Evolutionary conservation across 2,797 vertebrate genomes (phyloP).

Genomic region (Scolopax rusticola): DNA sequence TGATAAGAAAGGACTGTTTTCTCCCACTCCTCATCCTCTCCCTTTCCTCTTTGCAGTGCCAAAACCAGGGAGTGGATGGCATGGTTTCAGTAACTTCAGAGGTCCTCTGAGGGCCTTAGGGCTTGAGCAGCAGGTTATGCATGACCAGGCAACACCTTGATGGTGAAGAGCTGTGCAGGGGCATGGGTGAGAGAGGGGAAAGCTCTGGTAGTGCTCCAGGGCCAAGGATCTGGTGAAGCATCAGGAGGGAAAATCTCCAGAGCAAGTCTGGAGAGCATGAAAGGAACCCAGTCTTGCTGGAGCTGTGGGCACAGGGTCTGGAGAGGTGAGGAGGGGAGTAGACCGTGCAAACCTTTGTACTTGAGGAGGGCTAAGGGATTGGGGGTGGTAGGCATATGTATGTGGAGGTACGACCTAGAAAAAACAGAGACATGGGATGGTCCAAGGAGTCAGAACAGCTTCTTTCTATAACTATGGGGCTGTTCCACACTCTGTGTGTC

Average conservation of each 20-base stretch:
- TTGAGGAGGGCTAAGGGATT: not conserved
- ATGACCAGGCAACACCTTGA: not conserved
- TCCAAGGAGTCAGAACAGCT: not conserved
- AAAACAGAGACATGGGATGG: not conserved
- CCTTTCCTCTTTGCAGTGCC: not conserved
- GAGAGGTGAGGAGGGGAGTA: not conserved
- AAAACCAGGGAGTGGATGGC: not conserved
- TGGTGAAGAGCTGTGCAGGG: not conserved
- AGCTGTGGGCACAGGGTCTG: not conserved
- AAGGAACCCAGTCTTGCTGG: not conserved
- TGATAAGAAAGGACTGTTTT: not conserved
- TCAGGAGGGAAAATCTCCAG: not conserved
- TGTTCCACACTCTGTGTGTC: not conserved
- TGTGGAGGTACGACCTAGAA: not conserved
- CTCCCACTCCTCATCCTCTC: not conserved
- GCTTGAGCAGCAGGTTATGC: not conserved
- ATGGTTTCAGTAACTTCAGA: accelerated
- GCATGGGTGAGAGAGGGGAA: not conserved
- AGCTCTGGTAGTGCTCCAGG: not conserved
- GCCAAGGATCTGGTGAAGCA: not conserved
- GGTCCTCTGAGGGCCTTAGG: not conserved
- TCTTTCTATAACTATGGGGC: not conserved
- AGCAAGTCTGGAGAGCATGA: not conserved
- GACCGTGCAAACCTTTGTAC: not conserved
- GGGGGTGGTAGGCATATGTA: not conserved